Conservation (phyloP, 2,888 invertebrate species). For the Nineta flava region DNA sequence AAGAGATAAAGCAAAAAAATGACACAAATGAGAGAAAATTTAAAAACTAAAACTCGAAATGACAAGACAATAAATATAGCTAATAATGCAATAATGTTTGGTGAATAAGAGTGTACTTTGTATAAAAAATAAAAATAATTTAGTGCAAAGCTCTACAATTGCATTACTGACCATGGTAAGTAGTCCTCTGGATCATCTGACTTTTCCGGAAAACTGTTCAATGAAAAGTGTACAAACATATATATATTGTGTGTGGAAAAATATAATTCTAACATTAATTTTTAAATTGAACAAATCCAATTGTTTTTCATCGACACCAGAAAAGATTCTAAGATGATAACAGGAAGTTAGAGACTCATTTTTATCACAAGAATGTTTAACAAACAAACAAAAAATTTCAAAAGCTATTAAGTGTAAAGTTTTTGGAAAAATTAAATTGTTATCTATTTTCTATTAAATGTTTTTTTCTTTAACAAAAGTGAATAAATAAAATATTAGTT, state of each 20-base stretch:
- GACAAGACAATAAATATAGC: not conserved
- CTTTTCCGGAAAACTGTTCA: conserved; percentile 61
- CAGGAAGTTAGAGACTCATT: too few species aligned
- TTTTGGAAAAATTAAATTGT: too few species aligned
- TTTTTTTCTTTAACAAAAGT: not conserved
- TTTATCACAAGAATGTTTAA: too few species aligned
- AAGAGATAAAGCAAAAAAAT: conserved; percentile 2
- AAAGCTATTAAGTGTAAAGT: too few species aligned
- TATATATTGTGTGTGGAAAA: not conserved
- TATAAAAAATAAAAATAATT: not conserved
- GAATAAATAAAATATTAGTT: not conserved
- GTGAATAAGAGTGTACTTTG: not conserved
- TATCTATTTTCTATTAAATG: not conserved
- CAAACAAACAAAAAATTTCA: too few species aligned
- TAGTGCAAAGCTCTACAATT: conserved; percentile 6
- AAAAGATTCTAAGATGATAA: too few species aligned
- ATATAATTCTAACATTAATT: too few species aligned
- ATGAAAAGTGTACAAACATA: conserved; percentile 21
- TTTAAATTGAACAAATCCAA: too few species aligned
- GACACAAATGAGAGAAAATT: not conserved
- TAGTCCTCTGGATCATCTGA: conserved; percentile 56
- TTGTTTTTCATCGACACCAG: too few species aligned
- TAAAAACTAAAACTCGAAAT: conserved; percentile 3
- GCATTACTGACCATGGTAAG: conserved; percentile 64
- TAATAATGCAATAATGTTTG: not conserved